Evolutionary conservation across 2,888 invertebrate genomes (phyloP).

Genomic region (Tholera decimalis): DNA sequence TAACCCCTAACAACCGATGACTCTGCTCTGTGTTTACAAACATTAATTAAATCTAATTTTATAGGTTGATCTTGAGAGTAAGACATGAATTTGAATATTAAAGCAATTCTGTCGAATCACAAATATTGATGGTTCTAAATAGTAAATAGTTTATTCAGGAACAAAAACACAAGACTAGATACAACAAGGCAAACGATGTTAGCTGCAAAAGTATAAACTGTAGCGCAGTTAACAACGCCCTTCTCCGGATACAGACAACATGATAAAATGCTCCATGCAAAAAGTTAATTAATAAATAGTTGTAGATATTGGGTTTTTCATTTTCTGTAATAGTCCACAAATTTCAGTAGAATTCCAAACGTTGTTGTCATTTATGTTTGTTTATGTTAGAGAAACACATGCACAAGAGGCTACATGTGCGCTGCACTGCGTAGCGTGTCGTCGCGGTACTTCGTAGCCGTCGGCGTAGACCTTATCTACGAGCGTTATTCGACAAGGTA

Average conservation of each 20-base stretch:
- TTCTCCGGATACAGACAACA: too few relatives aligned
- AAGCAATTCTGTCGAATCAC: constrained; percentile 37
- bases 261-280: too few relatives aligned
- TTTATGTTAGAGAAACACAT: constrained; percentile 21
- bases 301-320: constrained; percentile 13
- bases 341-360: background rate
- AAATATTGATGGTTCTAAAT: constrained; percentile 15
- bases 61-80: constrained; percentile 66
- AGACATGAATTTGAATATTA: constrained; percentile 59
- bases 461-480: constrained; percentile 59
- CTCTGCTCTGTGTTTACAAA: constrained; percentile 82
- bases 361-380: constrained; percentile 23
- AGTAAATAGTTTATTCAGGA: too few relatives aligned
- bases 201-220: too few relatives aligned
- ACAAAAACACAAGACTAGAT: too few relatives aligned
- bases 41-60: constrained; percentile 82
- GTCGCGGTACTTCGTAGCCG: constrained; percentile 72
- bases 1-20: constrained; percentile 72
- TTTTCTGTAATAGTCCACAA: background rate
- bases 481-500: constrained; percentile 4
- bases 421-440: constrained; percentile 20
- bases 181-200: too few relatives aligned
- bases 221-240: too few relatives aligned
- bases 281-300: too few relatives aligned
- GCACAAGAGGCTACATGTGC: constrained; percentile 19